phyloP scores from a whole-genome alignment of 2,797 vertebrate genomes.

The Acridotheres tristis region DNA sequence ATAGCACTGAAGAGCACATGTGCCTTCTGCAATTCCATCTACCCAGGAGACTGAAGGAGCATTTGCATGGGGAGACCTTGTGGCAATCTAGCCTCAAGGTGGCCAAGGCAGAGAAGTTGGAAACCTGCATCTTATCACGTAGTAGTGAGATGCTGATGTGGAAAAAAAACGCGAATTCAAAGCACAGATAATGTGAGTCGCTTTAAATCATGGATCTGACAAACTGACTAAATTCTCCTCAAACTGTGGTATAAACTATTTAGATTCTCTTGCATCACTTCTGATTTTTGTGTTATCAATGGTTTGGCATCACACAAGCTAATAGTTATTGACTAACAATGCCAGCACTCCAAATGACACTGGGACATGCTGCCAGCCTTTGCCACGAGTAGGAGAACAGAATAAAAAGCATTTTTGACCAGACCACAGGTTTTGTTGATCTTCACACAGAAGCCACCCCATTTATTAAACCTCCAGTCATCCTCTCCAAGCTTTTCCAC shows the following conservation, averaged over 20 bases:
- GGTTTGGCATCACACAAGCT: background rate
- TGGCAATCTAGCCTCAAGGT: background rate
- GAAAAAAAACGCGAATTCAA: background rate
- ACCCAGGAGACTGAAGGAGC: background rate
- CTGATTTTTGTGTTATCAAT: background rate
- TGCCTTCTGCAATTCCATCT: background rate
- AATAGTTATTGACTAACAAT: background rate
- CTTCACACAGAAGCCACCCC: background rate
- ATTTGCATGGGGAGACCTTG: background rate
- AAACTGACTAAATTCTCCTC: background rate
- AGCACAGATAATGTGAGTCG: background rate
- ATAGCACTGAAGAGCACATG: background rate
- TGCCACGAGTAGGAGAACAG: background rate
- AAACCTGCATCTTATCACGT: background rate
- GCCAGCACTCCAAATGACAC: background rate
- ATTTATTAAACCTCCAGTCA: background rate
- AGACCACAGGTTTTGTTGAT: background rate
- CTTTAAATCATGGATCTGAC: background rate
- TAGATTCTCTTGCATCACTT: background rate
- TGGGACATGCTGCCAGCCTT: background rate
- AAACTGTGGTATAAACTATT: background rate
- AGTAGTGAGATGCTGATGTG: background rate
- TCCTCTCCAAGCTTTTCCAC: background rate
- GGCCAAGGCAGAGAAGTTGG: background rate
- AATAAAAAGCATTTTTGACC: background rate